Base-by-base conservation (phyloP, 1,140 invertebrate species). In the Bombyx mandarina region DNA sequence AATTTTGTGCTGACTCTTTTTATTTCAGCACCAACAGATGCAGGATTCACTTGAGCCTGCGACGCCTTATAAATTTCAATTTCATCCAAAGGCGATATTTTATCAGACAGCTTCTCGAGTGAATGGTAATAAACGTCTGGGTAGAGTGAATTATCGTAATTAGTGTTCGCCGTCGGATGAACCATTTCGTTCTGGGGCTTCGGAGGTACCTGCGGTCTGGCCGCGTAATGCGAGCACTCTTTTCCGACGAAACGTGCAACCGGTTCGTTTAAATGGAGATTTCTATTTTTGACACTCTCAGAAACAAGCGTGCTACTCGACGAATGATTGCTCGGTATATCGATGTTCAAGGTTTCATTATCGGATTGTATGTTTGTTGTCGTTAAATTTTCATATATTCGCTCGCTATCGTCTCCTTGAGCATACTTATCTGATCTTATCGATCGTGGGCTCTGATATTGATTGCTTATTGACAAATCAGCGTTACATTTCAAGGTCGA, bases 1-100 rank as follows among this genome's bases (percentile, higher is more conserved):
- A 88, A 85, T 63, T 76, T 81, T 26, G 86, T 88, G 49, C 82
- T 88, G 7, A 86, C 81, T 73, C 74, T 79, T 73, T 87, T 88
- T 48, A 88, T 86, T 72, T 88, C 80, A 26, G 86, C 86, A 8
- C 86, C 82, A 26, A 88, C 86, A 7, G 86, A 81, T 22, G 77
- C 69, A 1, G 83, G 80, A 64, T 84, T 66, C 0, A 60, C 65
- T 59, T 75, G 74, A 8, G 67, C 63, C 66, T 77, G 71, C 18
- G 77, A 73, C 35, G 77, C 77, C 73, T 59, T 77, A 52, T 75
- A 82, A 63, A 81, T 81, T 72, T 83, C 71, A 57, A 85, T 75
- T 69, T 83, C 71, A 55, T 82, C 76, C 4, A 75, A 46, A 7
- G 75, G 68, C 12, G 74, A 71, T 68, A 77, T 75, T 63, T 75